A percentile compares a stretch with the other conserved stretches of the same genome.
Evolutionary conservation across 2,888 invertebrate species (phyloP).

Genomic region (Timema cristinae): DNA sequence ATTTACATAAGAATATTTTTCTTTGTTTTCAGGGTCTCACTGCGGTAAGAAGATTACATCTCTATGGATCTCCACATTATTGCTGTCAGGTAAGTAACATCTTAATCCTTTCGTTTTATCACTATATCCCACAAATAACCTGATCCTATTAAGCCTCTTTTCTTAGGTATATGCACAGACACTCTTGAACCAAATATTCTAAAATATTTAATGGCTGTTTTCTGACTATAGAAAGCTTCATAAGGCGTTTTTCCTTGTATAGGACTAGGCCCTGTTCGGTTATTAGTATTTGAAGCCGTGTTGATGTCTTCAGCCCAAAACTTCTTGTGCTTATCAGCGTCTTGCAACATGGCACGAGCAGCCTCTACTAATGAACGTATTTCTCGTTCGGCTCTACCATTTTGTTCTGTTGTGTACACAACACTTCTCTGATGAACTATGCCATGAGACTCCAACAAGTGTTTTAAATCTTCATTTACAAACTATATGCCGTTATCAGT

Average conservation of each 20-base stretch:
- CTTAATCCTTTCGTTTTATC: too few relatives aligned
- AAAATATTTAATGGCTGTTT: too few relatives aligned
- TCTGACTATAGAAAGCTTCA: too few relatives aligned
- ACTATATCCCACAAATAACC: neutral
- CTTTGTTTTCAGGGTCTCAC: too few relatives aligned
- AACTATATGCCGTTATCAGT: neutral
- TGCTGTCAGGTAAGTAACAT: too few relatives aligned
- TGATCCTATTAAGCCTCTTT: neutral
- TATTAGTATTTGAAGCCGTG: neutral
- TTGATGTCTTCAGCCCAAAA: neutral
- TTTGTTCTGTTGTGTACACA: neutral
- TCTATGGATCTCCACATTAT: too few relatives aligned
- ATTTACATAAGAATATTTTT: too few relatives aligned
- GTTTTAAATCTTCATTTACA: neutral
- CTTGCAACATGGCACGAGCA: neutral
- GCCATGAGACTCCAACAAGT: neutral
- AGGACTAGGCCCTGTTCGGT: too few relatives aligned
- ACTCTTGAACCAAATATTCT: neutral
- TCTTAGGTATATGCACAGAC: conserved; percentile 1
- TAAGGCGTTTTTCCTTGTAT: too few relatives aligned
- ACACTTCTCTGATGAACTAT: neutral
- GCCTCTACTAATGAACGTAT: neutral
- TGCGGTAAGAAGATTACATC: too few relatives aligned
- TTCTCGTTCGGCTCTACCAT: neutral
- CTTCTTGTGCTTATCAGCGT: neutral